Base-by-base conservation (phyloP, 1,140 invertebrate species). In the Euschistus heros region DNA sequence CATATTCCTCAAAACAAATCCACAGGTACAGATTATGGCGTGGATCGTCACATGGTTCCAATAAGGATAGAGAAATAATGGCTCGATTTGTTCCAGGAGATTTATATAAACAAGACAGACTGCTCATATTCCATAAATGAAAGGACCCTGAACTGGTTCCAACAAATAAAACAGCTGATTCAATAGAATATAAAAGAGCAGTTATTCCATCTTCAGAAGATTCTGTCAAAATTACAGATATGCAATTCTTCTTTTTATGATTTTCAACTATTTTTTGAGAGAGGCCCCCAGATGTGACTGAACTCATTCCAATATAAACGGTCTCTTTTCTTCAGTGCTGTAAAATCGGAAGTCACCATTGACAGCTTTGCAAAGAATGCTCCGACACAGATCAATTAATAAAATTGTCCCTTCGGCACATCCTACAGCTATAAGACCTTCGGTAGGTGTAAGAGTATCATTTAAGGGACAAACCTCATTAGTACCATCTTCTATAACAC, bases 21-120 rank as follows among this genome's bases (percentile, higher is more conserved):
- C 59, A 61, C 5, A 61, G n/a, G 22, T 37, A 61, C 4, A 61
- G 17, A n/a, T 14, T 61, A 24, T 61, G 59, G 13, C 59, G 59
- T 61, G 59, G 59, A 44, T 61, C 59, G 18, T 61, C 59, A 44
- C 59, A 61, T 33, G 59, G 59, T 30, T 61, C 59, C n/a, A 61
- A 30, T 24, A 61, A 18, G n/a, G 59, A 44, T 33, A 61, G 59
- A 15, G 30, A 61, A 61, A 61, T 61, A 42, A 57, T 26, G 15
- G 54, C 54, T 26, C 54, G 18, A 17, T 15, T 17, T 6, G 54
- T 57, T 17, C 24, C 24, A 24, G 20, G 54, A 26, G 54, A 57
- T 24, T 57, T 22, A 18, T 57, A 57, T 22, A 57, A 17, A 24
- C 54, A 57, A 26, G 18, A 24, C 15, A 57, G 26, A 26, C 24